Conservation (phyloP, 1,140 invertebrate genomes). For the Probaryconus sp. region DNA sequence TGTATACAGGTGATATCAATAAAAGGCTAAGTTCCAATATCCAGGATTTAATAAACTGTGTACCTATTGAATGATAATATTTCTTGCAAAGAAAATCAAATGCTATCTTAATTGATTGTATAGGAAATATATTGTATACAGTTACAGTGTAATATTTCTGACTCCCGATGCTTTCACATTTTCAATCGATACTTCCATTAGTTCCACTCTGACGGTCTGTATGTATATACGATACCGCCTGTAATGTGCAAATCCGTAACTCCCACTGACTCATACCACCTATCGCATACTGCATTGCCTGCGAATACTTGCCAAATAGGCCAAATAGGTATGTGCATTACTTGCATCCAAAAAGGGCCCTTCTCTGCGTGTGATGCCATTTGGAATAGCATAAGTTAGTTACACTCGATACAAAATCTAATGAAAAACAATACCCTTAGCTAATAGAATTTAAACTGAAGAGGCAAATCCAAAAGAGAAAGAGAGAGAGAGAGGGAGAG, state of each 20-base stretch:
- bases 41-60: too few relatives aligned
- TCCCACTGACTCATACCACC: constrained; percentile 21
- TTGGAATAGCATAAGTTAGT: too few relatives aligned
- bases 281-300: constrained; percentile 34
- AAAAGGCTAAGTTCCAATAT: too few relatives aligned
- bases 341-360: background rate
- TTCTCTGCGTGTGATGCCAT: too few relatives aligned
- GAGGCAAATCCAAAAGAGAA: too few relatives aligned
- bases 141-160: constrained; percentile 45
- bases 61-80: too few relatives aligned
- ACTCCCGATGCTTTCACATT: constrained; percentile 47
- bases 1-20: too few relatives aligned
- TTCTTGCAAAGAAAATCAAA: constrained; percentile 1
- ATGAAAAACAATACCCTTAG: too few relatives aligned
- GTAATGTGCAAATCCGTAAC: constrained; percentile 49
- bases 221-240: constrained; percentile 31
- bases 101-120: background rate
- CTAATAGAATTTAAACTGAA: too few relatives aligned
- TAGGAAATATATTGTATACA: constrained; percentile 28
- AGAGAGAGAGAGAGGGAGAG: too few relatives aligned
- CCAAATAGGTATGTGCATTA: constrained; percentile 36
- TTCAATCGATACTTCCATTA: constrained; percentile 55
- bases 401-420: too few relatives aligned
- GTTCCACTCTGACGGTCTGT: constrained; percentile 24
- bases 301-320: constrained; percentile 46